Conservation (phyloP, 2,888 invertebrate species). For the Apodemia zela region DNA sequence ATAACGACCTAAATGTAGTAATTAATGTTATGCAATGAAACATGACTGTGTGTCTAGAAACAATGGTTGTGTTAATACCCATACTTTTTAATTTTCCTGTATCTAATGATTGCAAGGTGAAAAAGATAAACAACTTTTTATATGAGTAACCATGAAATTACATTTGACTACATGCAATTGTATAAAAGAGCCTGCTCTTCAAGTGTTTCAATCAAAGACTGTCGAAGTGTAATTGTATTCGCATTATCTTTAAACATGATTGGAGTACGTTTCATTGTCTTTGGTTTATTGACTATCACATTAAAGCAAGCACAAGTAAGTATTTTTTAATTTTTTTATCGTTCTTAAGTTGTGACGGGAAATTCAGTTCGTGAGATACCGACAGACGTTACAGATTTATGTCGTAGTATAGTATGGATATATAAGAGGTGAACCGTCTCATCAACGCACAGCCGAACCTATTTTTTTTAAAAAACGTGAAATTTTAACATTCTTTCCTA, state of each 20-base stretch:
- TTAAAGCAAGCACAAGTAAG: not conserved
- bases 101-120: not conserved
- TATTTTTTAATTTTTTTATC: not conserved
- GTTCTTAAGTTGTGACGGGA: too few species aligned
- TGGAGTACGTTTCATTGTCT: slow-evolving; percentile 1
- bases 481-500: too few species aligned
- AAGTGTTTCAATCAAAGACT: not conserved
- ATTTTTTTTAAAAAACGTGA: too few species aligned
- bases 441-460: too few species aligned
- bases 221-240: not conserved
- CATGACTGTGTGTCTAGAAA: not conserved
- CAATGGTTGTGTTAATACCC: slow-evolving; percentile 20
- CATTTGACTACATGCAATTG: not conserved
- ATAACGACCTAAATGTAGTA: too few species aligned
- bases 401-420: too few species aligned
- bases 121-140: slow-evolving; percentile 4
- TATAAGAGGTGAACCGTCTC: too few species aligned
- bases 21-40: too few species aligned
- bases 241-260: not conserved
- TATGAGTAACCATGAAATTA: slow-evolving; percentile 10
- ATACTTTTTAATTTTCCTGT: slow-evolving; percentile 15
- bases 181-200: not conserved
- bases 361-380: too few species aligned
- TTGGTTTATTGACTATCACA: not conserved
- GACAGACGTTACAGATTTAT: too few species aligned